Base-by-base conservation (phyloP, 2,113 vertebrate genomes). In the Hippocampus guttulatus region DNA sequence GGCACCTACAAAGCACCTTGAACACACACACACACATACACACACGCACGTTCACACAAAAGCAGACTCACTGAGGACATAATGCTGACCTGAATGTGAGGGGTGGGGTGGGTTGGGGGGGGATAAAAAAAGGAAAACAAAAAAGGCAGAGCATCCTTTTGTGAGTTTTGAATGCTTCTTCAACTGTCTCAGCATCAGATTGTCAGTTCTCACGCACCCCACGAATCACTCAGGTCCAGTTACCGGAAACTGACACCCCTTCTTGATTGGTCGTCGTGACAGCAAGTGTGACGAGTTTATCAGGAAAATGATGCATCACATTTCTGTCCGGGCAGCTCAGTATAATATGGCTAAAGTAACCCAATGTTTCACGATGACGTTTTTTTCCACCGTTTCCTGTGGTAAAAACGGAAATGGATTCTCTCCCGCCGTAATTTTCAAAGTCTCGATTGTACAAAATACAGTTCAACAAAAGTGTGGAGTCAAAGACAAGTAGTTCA, bases 1-100 rank as follows among this genome's bases (percentile, higher is more conserved):
- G 76, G 77, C 76, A 81, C 66, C 75, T 67, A 82, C 78, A 84
- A 87, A 80, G 77, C 74, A 71, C 75, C 76, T 81, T 75, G 78
- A 78, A 81, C 80, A 81, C 71, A 77, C 57, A 79, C 47, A 68
- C 68, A 21, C 25, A 27, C 2, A 64, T 2, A 21, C 11, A 64
- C 60, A 62, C 16, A 60, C 6, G 27, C 27, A 61, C 0, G 3
- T 21, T 14, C 30, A 40, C 27, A 7, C 25, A 27, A 8, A 5
- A 60, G 6, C 55, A 21, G 30, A 40, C 40, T n/a, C n/a, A 20
- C 66, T 74, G 58, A 41, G 60, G 18, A 52, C 7, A 58, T 30
- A 61, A 23, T 16, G 27, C 16, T 6, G 8, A 61, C 71, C 75
- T 52, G 25, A 75, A 75, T 65, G 64, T 7, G 21, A 51, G 33